Evolutionary conservation across 2,888 invertebrate genomes (phyloP).

Genomic region (Lottia scabra): DNA sequence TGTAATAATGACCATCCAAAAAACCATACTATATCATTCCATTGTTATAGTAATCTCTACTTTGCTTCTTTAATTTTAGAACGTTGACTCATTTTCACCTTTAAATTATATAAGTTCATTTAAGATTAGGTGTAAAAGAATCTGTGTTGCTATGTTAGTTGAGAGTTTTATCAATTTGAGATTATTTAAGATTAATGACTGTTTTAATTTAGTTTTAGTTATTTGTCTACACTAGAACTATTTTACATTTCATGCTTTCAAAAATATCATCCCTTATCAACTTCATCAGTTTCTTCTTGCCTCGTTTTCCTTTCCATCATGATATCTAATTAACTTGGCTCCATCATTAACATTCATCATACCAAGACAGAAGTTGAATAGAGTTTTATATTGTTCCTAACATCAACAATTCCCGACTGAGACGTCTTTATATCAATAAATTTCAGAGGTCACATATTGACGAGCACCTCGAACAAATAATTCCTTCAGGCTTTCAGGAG

Average conservation of each 20-base stretch:
- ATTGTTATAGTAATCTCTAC: too few relatives aligned
- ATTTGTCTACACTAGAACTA: neutral
- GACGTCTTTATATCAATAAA: slow-evolving; percentile 14
- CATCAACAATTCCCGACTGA: slow-evolving; percentile 17
- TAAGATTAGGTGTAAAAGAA: too few relatives aligned
- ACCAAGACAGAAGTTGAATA: slow-evolving; percentile 1
- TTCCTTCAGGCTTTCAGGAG: slow-evolving; percentile 9
- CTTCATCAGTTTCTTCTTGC: neutral
- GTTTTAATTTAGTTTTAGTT: neutral
- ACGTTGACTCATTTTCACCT: too few relatives aligned
- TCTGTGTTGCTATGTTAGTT: too few relatives aligned
- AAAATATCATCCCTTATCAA: too few relatives aligned
- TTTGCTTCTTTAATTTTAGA: too few relatives aligned
- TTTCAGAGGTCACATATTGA: slow-evolving; percentile 8
- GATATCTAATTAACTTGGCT: slow-evolving; percentile 21
- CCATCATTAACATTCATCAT: slow-evolving; percentile 3
- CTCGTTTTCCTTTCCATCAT: slow-evolving; percentile 6
- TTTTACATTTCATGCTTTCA: too few relatives aligned
- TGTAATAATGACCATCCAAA: too few relatives aligned
- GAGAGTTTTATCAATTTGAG: neutral
- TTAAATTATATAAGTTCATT: too few relatives aligned
- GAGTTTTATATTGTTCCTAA: slow-evolving; percentile 7
- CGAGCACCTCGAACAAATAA: slow-evolving; percentile 1
- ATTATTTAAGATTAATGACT: neutral
- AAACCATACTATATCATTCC: too few relatives aligned